Percentiles rank a stretch among this genome's conserved stretches.
Evolutionary conservation across 2,888 invertebrate species (phyloP).

Genomic region (Patella caerulea): DNA sequence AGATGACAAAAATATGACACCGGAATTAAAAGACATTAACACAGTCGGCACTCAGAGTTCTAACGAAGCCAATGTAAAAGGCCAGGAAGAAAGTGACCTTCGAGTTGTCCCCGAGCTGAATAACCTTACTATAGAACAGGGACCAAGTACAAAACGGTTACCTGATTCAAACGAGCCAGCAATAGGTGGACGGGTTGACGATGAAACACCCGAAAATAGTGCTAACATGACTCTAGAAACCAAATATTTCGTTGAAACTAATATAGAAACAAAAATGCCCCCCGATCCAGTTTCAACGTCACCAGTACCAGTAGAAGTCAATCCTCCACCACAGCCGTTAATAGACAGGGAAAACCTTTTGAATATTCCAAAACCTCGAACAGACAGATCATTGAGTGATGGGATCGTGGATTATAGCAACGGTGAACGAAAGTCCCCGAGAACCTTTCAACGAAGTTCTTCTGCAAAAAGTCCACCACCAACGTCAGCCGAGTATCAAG

Average conservation of each 20-base stretch:
- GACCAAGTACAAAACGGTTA: too few relatives aligned
- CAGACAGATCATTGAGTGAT: constrained; percentile 23
- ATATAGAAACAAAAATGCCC: too few relatives aligned
- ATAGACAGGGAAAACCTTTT: not conserved
- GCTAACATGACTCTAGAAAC: too few relatives aligned
- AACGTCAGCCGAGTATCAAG: not conserved
- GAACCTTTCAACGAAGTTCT: constrained; percentile 16
- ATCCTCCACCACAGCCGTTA: not conserved
- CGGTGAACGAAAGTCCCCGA: constrained; percentile 8
- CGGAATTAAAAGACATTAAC: not conserved
- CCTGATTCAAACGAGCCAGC: too few relatives aligned
- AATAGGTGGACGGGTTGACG: too few relatives aligned
- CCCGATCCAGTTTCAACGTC: not conserved
- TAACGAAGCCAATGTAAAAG: too few relatives aligned
- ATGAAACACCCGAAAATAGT: too few relatives aligned
- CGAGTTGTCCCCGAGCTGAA: too few relatives aligned
- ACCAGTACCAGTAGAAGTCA: not conserved
- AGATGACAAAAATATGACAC: not conserved
- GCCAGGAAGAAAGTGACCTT: too few relatives aligned
- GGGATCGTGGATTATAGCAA: not conserved
- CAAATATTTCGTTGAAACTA: too few relatives aligned
- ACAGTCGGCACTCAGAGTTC: too few relatives aligned
- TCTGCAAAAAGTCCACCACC: constrained; percentile 17
- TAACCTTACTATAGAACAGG: too few relatives aligned
- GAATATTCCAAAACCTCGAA: constrained; percentile 3